Base-by-base conservation (phyloP, 1,140 invertebrate species). In the Papilio glaucus region DNA sequence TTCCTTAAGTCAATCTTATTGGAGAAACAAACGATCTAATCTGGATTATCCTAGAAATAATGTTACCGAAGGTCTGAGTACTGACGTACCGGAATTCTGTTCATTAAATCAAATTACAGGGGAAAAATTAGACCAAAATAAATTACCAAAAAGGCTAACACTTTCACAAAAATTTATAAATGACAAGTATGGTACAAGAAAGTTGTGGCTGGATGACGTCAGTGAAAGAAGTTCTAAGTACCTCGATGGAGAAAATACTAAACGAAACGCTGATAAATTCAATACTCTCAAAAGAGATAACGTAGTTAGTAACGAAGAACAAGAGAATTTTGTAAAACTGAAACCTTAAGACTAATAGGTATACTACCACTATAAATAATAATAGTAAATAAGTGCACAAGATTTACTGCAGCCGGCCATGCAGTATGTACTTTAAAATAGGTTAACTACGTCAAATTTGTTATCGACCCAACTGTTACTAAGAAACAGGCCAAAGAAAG, bases 81-180 rank as follows among this genome's bases (percentile, higher is more conserved):
- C 83, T 77, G 77, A 75, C 15, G 77, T 78, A 24, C 63, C 81
- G 18, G 93, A 93, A 72, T 87, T 85, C 63, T 88, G 81, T 39
- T 81, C 86, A 15, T 71, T 89, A 53, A 85, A 82, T 37, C 83
- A 90, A 82, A 85, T 93, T 72, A 85, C 84, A 70, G 79, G 77
- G 13, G 84, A 85, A 42, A 74, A 81, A 75, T 69, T 63, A 39
- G 85, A 90, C 13, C 82, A 75, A 73, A 93, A 89, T 72, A 92
- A 88, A 70, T 89, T 87, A 39, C 84, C 87, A 4, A 88, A 89
- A 77, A 80, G 91, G 75, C 82, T 93, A 41, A 93, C 92, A 10
- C 75, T 93, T 18, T 94, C 93, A 24, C 92, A 93, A 83, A 94
- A 93, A 77, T 94, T 94, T 78, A 94, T 93, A 63, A 94, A 93